A percentile compares a stretch with the other conserved stretches of the same genome.
phyloP scores from a whole-genome alignment of 2,797 vertebrate species.

The Mallotus villosus region DNA sequence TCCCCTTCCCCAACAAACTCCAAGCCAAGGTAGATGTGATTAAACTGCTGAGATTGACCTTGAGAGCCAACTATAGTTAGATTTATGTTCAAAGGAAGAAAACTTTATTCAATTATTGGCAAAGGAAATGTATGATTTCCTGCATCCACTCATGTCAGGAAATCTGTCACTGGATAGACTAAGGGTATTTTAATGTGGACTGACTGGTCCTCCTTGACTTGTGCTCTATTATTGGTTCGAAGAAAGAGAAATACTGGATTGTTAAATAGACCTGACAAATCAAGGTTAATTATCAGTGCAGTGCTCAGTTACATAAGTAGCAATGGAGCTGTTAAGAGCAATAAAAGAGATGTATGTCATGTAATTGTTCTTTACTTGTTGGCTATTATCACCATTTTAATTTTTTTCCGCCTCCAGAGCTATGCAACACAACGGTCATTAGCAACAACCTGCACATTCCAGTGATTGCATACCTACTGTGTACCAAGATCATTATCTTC shows the following conservation, averaged over 20 bases:
- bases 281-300: not conserved
- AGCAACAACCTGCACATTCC: conserved; percentile 32
- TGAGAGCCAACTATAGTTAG: conserved; percentile 54
- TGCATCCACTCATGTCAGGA: conserved; percentile 33
- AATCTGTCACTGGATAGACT: conserved; percentile 9
- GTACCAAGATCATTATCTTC: not conserved
- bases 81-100: conserved; percentile 60
- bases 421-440: conserved; percentile 46
- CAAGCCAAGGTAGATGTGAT: conserved; percentile 60
- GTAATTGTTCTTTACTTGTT: not conserved
- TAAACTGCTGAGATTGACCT: conserved; percentile 61
- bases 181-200: conserved; percentile 27
- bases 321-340: not conserved
- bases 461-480: conserved; percentile 43
- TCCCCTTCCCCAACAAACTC: conserved; percentile 52
- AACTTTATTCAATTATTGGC: conserved; percentile 59
- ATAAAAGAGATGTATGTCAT: not conserved
- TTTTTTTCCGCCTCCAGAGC: conserved; percentile 32
- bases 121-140: conserved; percentile 44
- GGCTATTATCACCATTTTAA: conserved; percentile 37
- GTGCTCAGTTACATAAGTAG: not conserved
- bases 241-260: not conserved
- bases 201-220: not conserved
- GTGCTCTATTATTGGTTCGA: not conserved
- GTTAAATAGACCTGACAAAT: not conserved